These are phyloP conservation scores for Drosophila merina DNA, from an alignment of 2,888 invertebrate genomes.

Conservation along the genomic window DNA sequence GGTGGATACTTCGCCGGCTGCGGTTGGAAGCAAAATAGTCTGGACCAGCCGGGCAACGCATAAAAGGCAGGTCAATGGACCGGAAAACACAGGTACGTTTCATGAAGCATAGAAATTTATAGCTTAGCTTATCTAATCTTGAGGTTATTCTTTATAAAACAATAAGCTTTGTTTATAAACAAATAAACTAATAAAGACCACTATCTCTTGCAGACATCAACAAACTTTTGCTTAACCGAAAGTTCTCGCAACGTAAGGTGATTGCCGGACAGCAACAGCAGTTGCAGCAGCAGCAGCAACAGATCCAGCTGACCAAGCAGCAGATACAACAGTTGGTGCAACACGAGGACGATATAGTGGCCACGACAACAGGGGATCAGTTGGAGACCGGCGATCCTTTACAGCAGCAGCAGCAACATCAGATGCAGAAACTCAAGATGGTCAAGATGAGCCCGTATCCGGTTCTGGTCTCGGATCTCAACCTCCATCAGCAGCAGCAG, in stretches of 20 bases:
- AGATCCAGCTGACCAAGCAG: slow-evolving; percentile 80
- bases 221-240: slow-evolving; percentile 81
- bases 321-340: slow-evolving; percentile 71
- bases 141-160: background rate
- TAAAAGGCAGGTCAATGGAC: slow-evolving; percentile 83
- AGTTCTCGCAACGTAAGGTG: slow-evolving; percentile 82
- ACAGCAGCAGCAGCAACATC: slow-evolving; percentile 60
- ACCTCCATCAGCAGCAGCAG: slow-evolving; percentile 64
- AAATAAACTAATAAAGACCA: background rate
- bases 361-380: slow-evolving; percentile 52
- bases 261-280: slow-evolving; percentile 73
- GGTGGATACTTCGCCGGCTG: slow-evolving; percentile 65
- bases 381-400: slow-evolving; percentile 52
- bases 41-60: slow-evolving; percentile 80
- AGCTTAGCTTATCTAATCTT: background rate
- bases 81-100: slow-evolving; percentile 79
- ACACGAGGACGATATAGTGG: slow-evolving; percentile 75
- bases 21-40: slow-evolving; percentile 79
- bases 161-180: background rate
- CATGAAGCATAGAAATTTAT: background rate
- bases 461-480: slow-evolving; percentile 81
- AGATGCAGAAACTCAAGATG: slow-evolving; percentile 80
- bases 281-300: slow-evolving; percentile 77
- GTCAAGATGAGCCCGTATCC: slow-evolving; percentile 83
- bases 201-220: slow-evolving; percentile 76